phyloP scores from a whole-genome alignment of 2,113 vertebrate genomes.

The Callaeas wilsoni region DNA sequence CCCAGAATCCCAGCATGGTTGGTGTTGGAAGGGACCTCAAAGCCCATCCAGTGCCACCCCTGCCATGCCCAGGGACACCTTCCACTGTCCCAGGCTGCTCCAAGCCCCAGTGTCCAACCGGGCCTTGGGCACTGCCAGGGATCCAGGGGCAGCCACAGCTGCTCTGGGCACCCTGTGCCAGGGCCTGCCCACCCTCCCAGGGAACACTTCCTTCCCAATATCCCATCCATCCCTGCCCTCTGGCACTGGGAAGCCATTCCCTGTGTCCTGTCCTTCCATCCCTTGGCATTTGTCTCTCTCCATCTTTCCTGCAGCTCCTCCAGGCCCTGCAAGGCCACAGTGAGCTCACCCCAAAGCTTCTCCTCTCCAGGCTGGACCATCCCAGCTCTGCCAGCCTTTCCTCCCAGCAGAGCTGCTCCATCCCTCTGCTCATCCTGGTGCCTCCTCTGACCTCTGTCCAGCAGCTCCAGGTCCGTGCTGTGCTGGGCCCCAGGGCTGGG shows the following conservation, averaged over 20 bases:
- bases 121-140: neutral
- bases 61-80: neutral
- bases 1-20: neutral
- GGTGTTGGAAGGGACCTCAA: accelerated
- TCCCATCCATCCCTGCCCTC: neutral
- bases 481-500: too few species aligned
- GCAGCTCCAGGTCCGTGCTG: neutral
- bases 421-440: neutral
- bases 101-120: neutral
- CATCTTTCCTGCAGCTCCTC: neutral
- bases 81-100: neutral
- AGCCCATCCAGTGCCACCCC: accelerated
- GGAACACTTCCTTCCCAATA: neutral
- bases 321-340: neutral
- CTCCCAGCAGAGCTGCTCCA: neutral
- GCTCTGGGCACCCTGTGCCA: neutral
- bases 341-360: neutral
- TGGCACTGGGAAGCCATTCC: neutral
- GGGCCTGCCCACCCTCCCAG: neutral
- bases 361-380: neutral
- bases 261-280: neutral
- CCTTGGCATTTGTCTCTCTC: neutral
- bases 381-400: neutral
- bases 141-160: neutral
- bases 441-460: too few species aligned